Percentiles rank a stretch among this genome's conserved stretches.
phyloP scores from a whole-genome alignment of 2,888 invertebrate genomes.

The Phasia obesa region DNA sequence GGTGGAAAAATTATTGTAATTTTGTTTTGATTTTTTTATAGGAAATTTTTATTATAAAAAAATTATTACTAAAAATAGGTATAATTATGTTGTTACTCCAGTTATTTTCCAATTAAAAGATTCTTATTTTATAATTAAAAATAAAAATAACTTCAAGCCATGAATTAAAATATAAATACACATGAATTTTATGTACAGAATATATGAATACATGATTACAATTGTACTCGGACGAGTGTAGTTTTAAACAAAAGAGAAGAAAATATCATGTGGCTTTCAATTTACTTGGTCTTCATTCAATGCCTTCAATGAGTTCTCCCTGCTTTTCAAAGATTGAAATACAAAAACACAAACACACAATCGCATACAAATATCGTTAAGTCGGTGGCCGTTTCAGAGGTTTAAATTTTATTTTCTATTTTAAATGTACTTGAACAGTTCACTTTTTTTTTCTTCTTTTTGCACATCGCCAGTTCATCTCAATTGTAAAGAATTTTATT shows the following conservation, averaged over 20 bases:
- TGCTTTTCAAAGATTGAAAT: not conserved
- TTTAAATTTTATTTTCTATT: constrained; percentile 30
- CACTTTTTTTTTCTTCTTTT: constrained; percentile 5
- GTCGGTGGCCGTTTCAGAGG: constrained; percentile 44
- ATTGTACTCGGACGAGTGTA: not conserved
- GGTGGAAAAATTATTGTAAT: too few relatives aligned
- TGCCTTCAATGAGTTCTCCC: not conserved
- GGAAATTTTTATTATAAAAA: too few relatives aligned
- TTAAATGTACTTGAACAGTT: constrained; percentile 40
- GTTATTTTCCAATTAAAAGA: too few relatives aligned
- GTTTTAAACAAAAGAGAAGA: not conserved
- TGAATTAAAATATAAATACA: not conserved
- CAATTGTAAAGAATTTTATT: constrained; percentile 49
- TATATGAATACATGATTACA: not conserved
- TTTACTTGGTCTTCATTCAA: not conserved
- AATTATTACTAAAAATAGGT: too few relatives aligned
- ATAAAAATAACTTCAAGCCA: not conserved
- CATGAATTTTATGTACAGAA: not conserved
- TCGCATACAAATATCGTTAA: not conserved
- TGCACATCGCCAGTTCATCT: constrained; percentile 43
- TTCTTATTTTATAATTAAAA: not conserved
- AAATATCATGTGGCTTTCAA: not conserved
- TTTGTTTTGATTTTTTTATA: too few relatives aligned
- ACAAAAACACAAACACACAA: not conserved
- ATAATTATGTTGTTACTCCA: too few relatives aligned